A percentile compares a stretch with the other conserved stretches of the same genome.
Evolutionary conservation across 1,140 invertebrate species (phyloP).

Genomic region (Bradysia coprophila): DNA sequence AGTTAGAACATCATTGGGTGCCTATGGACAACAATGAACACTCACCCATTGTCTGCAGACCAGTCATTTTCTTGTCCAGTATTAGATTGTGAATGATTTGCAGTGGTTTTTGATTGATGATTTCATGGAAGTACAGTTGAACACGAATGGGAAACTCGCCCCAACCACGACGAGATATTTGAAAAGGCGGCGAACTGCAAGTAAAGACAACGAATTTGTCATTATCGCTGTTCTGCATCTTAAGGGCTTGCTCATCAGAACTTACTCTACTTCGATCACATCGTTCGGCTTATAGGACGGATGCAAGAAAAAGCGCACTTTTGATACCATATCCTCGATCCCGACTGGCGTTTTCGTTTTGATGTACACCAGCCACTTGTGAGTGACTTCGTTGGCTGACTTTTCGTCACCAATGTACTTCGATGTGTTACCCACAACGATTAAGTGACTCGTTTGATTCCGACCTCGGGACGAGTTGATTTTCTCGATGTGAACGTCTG

Average conservation of each 20-base stretch:
- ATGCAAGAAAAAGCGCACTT: constrained; percentile 67
- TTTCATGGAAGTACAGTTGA: constrained; percentile 58
- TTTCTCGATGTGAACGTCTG: constrained; percentile 4
- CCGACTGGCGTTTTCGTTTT: constrained; percentile 30
- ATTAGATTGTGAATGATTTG: constrained; percentile 66
- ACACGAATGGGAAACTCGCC: constrained; percentile 75
- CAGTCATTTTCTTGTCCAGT: constrained; percentile 66
- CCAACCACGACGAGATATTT: constrained; percentile 69
- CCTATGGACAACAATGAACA: too few species aligned
- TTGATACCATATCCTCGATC: constrained; percentile 44
- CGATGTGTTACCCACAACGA: constrained; percentile 69
- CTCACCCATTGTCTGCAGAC: constrained; percentile 60
- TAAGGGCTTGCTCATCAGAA: constrained; percentile 1
- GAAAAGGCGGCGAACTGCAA: constrained; percentile 52
- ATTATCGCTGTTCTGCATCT: constrained; percentile 1
- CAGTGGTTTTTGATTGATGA: constrained; percentile 50
- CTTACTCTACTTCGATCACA: constrained; percentile 55
- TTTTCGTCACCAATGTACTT: constrained; percentile 56
- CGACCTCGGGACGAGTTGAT: constrained; percentile 14
- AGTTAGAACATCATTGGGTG: constrained; percentile 3
- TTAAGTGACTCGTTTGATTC: constrained; percentile 17
- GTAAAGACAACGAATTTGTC: not conserved
- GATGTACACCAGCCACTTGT: constrained; percentile 83
- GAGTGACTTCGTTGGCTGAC: constrained; percentile 47
- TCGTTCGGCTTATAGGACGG: constrained; percentile 79